Percentiles rank a stretch among this genome's conserved stretches.
Conservation (phyloP, 2,797 vertebrate genomes). For the Sebastes minor region DNA sequence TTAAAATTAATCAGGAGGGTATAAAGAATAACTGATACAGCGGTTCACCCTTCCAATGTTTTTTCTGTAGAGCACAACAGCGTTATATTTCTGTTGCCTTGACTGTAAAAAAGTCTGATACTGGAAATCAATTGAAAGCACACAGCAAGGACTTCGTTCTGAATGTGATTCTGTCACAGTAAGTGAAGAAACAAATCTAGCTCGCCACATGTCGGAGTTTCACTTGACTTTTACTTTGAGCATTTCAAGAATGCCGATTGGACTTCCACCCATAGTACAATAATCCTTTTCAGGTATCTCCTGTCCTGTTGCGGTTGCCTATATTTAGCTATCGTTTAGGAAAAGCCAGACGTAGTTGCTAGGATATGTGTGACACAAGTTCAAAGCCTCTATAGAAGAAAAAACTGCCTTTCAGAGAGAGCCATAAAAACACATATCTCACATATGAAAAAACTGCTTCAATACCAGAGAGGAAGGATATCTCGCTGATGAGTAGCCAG, state of each 20-base stretch:
- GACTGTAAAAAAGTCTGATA: slow-evolving; percentile 1
- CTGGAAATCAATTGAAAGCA: not conserved
- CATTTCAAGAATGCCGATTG: not conserved
- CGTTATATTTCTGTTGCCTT: not conserved
- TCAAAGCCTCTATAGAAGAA: not conserved
- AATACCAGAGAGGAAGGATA: slow-evolving; percentile 90
- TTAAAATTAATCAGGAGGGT: not conserved
- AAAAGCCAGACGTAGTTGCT: not conserved
- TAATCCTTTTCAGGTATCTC: not conserved
- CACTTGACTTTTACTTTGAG: slow-evolving; percentile 2
- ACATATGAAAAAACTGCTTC: not conserved
- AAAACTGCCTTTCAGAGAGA: not conserved
- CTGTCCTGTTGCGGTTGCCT: not conserved
- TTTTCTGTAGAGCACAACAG: not conserved
- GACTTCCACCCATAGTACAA: not conserved
- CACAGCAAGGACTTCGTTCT: not conserved
- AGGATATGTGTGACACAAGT: not conserved
- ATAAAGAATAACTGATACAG: not conserved
- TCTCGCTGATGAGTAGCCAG: slow-evolving; percentile 95
- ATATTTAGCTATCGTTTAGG: slow-evolving; percentile 11
- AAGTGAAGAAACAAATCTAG: not conserved
- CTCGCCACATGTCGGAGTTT: not conserved
- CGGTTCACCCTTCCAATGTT: not conserved
- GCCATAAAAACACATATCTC: not conserved
- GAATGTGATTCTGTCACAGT: not conserved